Conservation (phyloP, 2,113 vertebrate genomes). For the Tragelaphus imberbis region DNA sequence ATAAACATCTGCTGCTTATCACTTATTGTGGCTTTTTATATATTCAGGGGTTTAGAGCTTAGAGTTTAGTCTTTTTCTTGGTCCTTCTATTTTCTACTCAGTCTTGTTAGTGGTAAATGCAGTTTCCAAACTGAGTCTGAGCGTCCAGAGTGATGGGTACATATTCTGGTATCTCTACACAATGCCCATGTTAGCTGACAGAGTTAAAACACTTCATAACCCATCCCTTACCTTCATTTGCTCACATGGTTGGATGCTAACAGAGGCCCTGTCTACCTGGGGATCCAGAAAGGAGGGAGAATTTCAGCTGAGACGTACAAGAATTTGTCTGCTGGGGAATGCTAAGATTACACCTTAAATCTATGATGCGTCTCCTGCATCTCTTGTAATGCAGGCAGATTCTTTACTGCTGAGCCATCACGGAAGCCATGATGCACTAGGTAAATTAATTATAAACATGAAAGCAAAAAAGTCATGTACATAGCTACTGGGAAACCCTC, state of each 20-base stretch:
- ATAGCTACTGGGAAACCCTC: not conserved
- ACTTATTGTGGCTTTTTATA: not conserved
- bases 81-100: not conserved
- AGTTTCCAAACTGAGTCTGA: not conserved
- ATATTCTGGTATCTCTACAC: rapidly evolving
- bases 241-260: not conserved
- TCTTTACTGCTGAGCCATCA: not conserved
- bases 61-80: not conserved
- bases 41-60: not conserved
- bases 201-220: not conserved
- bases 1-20: not conserved
- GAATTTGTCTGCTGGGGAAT: not conserved
- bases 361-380: not conserved
- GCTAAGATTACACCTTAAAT: not conserved
- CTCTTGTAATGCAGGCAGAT: not conserved
- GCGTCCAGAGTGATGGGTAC: not conserved
- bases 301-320: not conserved
- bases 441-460: not conserved
- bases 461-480: not conserved
- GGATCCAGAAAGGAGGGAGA: not conserved
- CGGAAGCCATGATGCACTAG: not conserved
- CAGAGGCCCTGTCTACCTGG: not conserved
- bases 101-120: not conserved
- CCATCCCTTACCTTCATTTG: not conserved
- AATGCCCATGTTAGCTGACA: not conserved